phyloP scores from a whole-genome alignment of 2,888 invertebrate species.

The Scaptomyza cyrtandrae region DNA sequence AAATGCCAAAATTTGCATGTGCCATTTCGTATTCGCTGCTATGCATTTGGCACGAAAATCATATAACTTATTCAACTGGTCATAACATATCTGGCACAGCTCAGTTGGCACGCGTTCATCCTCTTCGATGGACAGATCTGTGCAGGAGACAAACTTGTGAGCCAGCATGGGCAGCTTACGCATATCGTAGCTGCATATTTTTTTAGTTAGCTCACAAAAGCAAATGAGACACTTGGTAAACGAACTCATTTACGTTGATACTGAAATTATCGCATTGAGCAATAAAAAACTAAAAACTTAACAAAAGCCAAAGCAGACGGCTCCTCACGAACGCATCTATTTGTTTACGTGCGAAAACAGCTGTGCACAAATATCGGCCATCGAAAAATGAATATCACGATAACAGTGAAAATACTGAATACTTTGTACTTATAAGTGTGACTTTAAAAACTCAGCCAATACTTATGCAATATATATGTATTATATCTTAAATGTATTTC shows the following conservation, averaged over 20 bases:
- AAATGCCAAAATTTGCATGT: slow-evolving; percentile 36
- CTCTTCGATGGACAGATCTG: slow-evolving; percentile 39
- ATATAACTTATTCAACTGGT: slow-evolving; percentile 36
- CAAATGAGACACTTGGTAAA: slow-evolving; percentile 43
- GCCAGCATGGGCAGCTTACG: slow-evolving; percentile 44
- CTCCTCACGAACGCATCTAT: background rate
- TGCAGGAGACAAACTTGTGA: slow-evolving; percentile 64
- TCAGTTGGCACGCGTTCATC: slow-evolving; percentile 43
- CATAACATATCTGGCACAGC: slow-evolving; percentile 34
- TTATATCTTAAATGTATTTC: too few relatives aligned
- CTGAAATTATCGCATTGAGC: slow-evolving; percentile 23
- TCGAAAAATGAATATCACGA: slow-evolving; percentile 25
- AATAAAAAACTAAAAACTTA: slow-evolving; percentile 1
- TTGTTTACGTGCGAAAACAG: slow-evolving; percentile 12
- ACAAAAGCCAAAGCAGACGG: background rate
- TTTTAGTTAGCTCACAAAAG: slow-evolving; percentile 14
- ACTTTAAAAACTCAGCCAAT: background rate
- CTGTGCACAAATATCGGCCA: slow-evolving; percentile 10
- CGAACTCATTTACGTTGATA: slow-evolving; percentile 8
- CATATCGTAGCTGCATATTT: slow-evolving; percentile 31
- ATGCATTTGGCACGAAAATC: slow-evolving; percentile 45
- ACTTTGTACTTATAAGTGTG: background rate
- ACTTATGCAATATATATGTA: background rate
- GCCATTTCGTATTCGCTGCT: slow-evolving; percentile 46
- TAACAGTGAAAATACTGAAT: background rate